phyloP scores from a whole-genome alignment of 2,888 invertebrate genomes.

The Ceramica pisi region DNA sequence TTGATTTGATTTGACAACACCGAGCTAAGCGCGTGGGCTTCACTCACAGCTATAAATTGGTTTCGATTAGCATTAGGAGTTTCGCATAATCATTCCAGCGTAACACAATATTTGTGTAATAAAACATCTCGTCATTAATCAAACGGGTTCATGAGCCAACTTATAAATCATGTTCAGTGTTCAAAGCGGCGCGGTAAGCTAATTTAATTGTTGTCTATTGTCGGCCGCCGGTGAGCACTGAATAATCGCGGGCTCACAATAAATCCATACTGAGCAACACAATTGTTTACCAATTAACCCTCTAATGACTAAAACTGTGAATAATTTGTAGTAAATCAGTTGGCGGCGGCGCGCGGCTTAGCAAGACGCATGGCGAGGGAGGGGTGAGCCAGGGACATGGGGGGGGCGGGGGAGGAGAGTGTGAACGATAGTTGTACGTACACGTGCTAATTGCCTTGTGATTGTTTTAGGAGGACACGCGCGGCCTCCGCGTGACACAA shows the following conservation, averaged over 20 bases:
- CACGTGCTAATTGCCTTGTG: constrained; percentile 64
- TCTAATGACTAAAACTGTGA: constrained; percentile 66
- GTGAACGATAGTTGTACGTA: constrained; percentile 50
- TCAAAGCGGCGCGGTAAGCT: constrained; percentile 19
- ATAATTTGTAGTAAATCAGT: constrained; percentile 65
- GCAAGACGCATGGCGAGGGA: constrained; percentile 42
- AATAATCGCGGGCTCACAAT: constrained; percentile 59
- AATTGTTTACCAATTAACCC: constrained; percentile 65
- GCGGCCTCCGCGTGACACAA: neutral
- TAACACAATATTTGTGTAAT: constrained; percentile 40
- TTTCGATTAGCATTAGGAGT: constrained; percentile 31
- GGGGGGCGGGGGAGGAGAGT: neutral
- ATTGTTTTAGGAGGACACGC: constrained; percentile 54
- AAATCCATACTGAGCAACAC: constrained; percentile 60
- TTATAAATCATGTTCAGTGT: constrained; percentile 45
- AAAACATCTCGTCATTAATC: constrained; percentile 51
- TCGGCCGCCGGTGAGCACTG: constrained; percentile 18
- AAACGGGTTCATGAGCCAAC: constrained; percentile 35
- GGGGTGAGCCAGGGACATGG: neutral
- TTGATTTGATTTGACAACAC: no score
- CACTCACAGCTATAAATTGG: constrained; percentile 10
- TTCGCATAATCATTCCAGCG: constrained; percentile 27
- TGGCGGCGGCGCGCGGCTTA: constrained; percentile 57
- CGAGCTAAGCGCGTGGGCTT: constrained; percentile 10
- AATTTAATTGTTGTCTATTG: constrained; percentile 40